These are phyloP conservation scores for Laupala kohalensis DNA, from an alignment of 1,140 invertebrate genomes.

Conservation along the genomic window DNA sequence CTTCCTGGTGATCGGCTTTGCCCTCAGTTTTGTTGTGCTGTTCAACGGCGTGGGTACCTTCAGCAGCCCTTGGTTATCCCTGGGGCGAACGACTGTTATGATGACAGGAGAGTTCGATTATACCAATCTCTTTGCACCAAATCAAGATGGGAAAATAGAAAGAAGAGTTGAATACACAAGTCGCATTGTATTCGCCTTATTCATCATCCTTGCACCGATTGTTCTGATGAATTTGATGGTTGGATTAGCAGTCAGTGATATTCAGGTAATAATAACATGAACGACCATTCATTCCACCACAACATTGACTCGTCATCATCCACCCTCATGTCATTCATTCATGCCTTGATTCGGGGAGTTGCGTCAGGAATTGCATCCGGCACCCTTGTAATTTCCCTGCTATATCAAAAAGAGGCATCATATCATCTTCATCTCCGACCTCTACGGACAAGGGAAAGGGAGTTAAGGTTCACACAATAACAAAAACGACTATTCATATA, in stretches of 20 bases:
- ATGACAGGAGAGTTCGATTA: slow-evolving; percentile 46
- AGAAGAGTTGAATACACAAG: slow-evolving; percentile 13
- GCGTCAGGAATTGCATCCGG: no score
- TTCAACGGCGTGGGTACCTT: slow-evolving; percentile 32
- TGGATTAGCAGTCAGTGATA: slow-evolving; percentile 33
- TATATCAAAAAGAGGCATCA: no score
- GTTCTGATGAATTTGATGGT: slow-evolving; percentile 33
- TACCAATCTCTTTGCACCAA: slow-evolving; percentile 23
- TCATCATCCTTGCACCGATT: slow-evolving; percentile 28
- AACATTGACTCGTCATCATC: no score
- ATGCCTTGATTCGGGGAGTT: no score
- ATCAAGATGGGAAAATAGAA: background rate
- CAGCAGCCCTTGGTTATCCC: slow-evolving; percentile 27
- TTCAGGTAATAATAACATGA: no score
- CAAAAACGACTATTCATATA: no score
- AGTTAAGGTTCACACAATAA: no score
- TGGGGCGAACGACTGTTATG: slow-evolving; percentile 41
- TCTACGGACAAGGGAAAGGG: no score
- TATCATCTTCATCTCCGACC: no score
- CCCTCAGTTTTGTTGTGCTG: slow-evolving; percentile 37
- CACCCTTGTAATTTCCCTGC: no score
- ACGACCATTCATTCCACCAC: no score
- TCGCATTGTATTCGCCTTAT: slow-evolving; percentile 22
- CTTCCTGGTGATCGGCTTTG: slow-evolving; percentile 39
- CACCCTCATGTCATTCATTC: no score